Percentiles rank a stretch among this genome's conserved stretches.
Evolutionary conservation across 2,888 invertebrate genomes (phyloP).

Genomic region (Ophion costatus): DNA sequence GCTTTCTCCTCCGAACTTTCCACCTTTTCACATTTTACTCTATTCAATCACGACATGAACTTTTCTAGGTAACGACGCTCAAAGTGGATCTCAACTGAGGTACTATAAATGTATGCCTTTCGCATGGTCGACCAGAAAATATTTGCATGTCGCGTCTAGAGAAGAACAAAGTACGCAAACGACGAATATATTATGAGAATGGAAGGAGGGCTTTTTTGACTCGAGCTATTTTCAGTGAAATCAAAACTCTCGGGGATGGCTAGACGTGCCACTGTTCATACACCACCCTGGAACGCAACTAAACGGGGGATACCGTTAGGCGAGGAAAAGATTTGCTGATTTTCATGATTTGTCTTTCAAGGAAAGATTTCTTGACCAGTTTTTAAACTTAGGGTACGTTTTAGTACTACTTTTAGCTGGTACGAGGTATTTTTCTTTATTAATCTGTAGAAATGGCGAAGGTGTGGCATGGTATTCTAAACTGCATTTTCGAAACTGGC

Average conservation of each 20-base stretch:
- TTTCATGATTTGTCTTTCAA: too few relatives aligned
- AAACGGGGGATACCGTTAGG: too few relatives aligned
- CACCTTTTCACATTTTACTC: slow-evolving; percentile 24
- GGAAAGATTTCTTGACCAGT: too few relatives aligned
- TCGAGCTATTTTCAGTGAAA: background rate
- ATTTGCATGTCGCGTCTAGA: slow-evolving; percentile 12
- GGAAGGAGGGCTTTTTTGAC: background rate
- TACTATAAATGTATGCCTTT: background rate
- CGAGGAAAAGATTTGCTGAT: too few relatives aligned
- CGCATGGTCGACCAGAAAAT: background rate
- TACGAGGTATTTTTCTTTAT: too few relatives aligned
- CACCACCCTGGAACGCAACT: background rate
- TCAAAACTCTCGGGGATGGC: background rate
- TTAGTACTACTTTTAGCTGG: too few relatives aligned
- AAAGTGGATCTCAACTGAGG: background rate
- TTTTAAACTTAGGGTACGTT: too few relatives aligned
- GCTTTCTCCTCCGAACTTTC: background rate
- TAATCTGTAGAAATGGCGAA: too few relatives aligned
- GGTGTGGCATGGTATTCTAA: too few relatives aligned
- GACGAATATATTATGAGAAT: slow-evolving; percentile 5
- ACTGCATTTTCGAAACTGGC: too few relatives aligned
- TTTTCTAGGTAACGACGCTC: slow-evolving; percentile 3
- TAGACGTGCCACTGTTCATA: background rate
- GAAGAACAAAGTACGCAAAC: background rate
- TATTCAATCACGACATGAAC: slow-evolving; percentile 12